A percentile compares a stretch with the other conserved stretches of the same genome.
Evolutionary conservation across 2,888 invertebrate species (phyloP).

Genomic region (Myathropa florea): DNA sequence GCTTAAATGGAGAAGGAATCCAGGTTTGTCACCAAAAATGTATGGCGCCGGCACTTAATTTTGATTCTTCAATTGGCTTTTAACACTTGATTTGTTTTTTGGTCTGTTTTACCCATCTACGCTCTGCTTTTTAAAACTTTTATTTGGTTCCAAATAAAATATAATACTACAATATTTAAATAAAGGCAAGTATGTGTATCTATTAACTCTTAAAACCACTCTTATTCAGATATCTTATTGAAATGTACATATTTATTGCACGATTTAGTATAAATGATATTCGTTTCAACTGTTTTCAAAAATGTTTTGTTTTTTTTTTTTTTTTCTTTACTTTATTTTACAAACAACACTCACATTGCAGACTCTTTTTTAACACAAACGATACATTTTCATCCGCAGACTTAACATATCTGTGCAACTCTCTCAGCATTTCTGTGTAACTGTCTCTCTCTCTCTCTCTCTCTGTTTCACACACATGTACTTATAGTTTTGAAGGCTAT

Average conservation of each 20-base stretch:
- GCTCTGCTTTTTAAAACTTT: slow-evolving; percentile 55
- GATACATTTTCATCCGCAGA: slow-evolving; percentile 1
- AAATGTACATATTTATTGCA: slow-evolving; percentile 31
- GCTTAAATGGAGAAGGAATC: slow-evolving; percentile 42
- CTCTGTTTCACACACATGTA: slow-evolving; percentile 21
- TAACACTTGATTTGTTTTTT: slow-evolving; percentile 26
- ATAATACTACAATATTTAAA: neutral
- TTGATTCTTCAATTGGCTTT: slow-evolving; percentile 61
- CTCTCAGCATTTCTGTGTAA: slow-evolving; percentile 34
- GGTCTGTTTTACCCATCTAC: slow-evolving; percentile 36
- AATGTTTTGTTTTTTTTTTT: slow-evolving; percentile 6
- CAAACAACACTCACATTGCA: slow-evolving; percentile 11
- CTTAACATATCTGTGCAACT: slow-evolving; percentile 9
- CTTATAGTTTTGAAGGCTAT: slow-evolving; percentile 47
- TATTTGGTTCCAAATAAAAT: slow-evolving; percentile 13
- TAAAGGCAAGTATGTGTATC: slow-evolving; percentile 65
- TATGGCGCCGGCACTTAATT: slow-evolving; percentile 60
- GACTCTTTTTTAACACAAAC: neutral
- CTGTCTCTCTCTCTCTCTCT: slow-evolving; percentile 19
- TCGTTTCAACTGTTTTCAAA: slow-evolving; percentile 57
- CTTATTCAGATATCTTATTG: slow-evolving; percentile 21
- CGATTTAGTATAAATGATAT: slow-evolving; percentile 59
- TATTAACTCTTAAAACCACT: slow-evolving; percentile 66
- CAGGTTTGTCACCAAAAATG: slow-evolving; percentile 25
- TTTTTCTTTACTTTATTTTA: neutral